phyloP scores from a whole-genome alignment of 2,113 vertebrate species.

The Patagioenas fasciata region DNA sequence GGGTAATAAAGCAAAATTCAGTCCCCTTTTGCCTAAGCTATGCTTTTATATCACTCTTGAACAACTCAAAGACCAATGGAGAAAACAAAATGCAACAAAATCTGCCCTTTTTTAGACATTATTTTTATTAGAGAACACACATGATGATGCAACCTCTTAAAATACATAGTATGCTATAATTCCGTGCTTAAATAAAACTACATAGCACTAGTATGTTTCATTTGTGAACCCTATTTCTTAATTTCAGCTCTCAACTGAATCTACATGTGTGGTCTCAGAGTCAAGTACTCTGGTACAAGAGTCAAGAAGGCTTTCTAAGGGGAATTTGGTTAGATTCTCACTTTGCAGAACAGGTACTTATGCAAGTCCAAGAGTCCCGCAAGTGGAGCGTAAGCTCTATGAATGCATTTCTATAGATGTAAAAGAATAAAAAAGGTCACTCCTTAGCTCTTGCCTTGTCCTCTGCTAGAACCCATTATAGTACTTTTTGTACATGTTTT shows the following conservation, averaged over 20 bases:
- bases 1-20: neutral
- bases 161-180: neutral
- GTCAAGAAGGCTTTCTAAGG: neutral
- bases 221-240: neutral
- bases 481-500: neutral
- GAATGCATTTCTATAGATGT: neutral
- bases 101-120: neutral
- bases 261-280: neutral
- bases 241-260: neutral
- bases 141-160: neutral
- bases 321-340: neutral
- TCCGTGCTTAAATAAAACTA: neutral
- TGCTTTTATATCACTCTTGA: neutral
- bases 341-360: neutral
- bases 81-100: neutral
- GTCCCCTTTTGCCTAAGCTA: neutral
- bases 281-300: neutral
- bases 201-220: neutral
- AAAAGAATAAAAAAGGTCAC: neutral
- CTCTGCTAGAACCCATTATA: neutral
- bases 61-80: neutral
- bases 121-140: neutral
- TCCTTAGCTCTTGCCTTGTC: neutral
- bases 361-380: neutral
- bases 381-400: neutral